Evolutionary conservation across 2,888 invertebrate species (phyloP).

Genomic region (Drosophila mercatorum): DNA sequence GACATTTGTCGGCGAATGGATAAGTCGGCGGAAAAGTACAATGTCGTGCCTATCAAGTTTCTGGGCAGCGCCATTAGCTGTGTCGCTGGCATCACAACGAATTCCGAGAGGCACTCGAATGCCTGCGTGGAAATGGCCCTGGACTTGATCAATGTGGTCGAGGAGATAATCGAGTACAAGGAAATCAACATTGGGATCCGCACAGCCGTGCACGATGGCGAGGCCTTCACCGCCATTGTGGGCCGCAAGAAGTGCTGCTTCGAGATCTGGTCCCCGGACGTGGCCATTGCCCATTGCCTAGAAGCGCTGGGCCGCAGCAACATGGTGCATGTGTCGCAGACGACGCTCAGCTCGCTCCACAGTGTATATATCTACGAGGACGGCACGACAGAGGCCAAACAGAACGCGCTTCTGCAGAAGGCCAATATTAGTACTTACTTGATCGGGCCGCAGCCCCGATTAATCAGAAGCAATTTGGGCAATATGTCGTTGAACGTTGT

Average conservation of each 20-base stretch:
- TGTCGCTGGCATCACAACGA: constrained; percentile 93
- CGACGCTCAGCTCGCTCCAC: constrained; percentile 90
- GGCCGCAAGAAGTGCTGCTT: constrained; percentile 98
- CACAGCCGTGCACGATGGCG: constrained; percentile 97
- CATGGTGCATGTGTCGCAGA: constrained; percentile 93
- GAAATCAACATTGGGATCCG: constrained; percentile 95
- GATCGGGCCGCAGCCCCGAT: constrained; percentile 11
- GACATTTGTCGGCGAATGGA: constrained; percentile 96
- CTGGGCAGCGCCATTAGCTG: constrained; percentile 97
- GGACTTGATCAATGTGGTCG: constrained; percentile 95
- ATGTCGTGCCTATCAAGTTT: constrained; percentile 94
- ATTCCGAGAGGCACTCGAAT: constrained; percentile 91
- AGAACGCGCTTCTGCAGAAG: constrained; percentile 18
- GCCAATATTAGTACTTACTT: constrained; percentile 34
- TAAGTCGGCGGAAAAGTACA: constrained; percentile 91
- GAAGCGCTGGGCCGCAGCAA: constrained; percentile 95
- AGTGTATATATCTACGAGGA: constrained; percentile 89
- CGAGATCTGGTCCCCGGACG: constrained; percentile 97
- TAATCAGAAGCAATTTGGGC: not conserved
- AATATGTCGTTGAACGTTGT: rapidly evolving
- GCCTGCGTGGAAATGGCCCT: constrained; percentile 94
- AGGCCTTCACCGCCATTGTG: constrained; percentile 94
- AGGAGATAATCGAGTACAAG: constrained; percentile 87
- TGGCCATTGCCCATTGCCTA: constrained; percentile 97
- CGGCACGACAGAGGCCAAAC: constrained; percentile 79